Evolutionary conservation across 2,113 vertebrate species (phyloP), one percentile per base, ranked within the genome.

Genomic region (Microcebus lehilahytsara): DNA sequence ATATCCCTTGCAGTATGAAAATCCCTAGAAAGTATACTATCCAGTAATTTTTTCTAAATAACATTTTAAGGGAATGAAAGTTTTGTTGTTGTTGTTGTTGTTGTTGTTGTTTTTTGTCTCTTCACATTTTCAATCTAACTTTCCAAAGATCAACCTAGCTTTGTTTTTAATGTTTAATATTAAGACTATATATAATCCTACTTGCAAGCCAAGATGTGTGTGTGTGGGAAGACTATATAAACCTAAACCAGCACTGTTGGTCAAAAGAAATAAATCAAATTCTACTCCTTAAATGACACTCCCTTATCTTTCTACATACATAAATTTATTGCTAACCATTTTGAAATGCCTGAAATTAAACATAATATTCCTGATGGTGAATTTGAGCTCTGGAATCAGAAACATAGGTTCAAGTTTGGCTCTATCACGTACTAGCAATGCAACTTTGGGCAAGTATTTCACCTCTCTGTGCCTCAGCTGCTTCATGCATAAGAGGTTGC

Each of bases 191-290:
- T 17, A 49, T 94, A 40, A 51, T 17, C 7, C 25, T 30, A 64
- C 25, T 30, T 25, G 10, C 62, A 30, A 30, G 62, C 27, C 62
- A 64, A 27, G 62, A 62, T 62, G 25, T 11, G 60, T 53, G 51
- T 9, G 25, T 1, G 60, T 0, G 25, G 25, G 62, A 64, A 30
- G 25, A 64, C 25, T 64, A 27, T 64, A 11, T 64, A 64, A 64
- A 27, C 62, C 17, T 79, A 89, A 66, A 58, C 16, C 9, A 83
- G 11, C 20, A 46, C 34, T 71, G 37, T 13, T 64, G 40, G 46
- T 88, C n/a, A 78, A 78, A 9, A 90, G 23, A 96, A 84, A 78
- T 85, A 93, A 60, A 80, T 93, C 34, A 85, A 92, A 78, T 27
- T 64, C 14, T 34, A 64, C n/a, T 84, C 46, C 62, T 91, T 93